Base-by-base conservation (phyloP, 2,797 vertebrate genomes). In the Halcyon badia region DNA sequence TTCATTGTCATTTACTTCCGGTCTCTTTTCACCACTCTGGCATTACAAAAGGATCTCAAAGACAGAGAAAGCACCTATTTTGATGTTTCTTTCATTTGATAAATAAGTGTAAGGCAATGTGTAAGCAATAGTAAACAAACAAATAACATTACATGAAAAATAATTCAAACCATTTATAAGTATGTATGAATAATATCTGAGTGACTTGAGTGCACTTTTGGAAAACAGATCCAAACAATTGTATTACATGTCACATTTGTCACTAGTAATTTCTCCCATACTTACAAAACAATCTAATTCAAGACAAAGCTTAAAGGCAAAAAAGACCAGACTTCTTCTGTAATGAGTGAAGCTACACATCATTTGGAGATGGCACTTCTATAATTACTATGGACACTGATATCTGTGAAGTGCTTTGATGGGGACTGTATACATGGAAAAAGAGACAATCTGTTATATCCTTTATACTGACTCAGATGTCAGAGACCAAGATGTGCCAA, bases 21-120 rank as follows among this genome's bases (percentile, higher is more conserved):
- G 16, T 25, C 44, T 78, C 76, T 78, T 86, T 94, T 94, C 72
- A 83, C 42, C 10, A 14, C 11, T 83, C 24, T 51, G 72, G 26
- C 69, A 72, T 85, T 88, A 92, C 12, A 68, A 85, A 94, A 95
- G n/a, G 35, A 77, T 71, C 65, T 96, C 35, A 80, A 77, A 94
- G 88, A 77, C 88, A 92, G 4, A 48, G 26, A 57, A 85, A 65
- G 1, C 25, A 60, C 26, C 26, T 87, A 15, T 69, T 93, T 79
- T 69, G 72, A 76, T 35, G 28, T 46, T 76, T 7, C 22, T 94
- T 86, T 92, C 83, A 88, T 51, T 39, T 88, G 82, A 64, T 57
- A 80, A 60, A 51, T 49, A 11, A 7, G 35, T 79, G 17, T 24
- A 90, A 65, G 21, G 46, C 30, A 77, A 52, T 9, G 5, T 54